Base-by-base conservation (phyloP, 1,140 invertebrate genomes). In the Pseudomyrmex cubaensis region DNA sequence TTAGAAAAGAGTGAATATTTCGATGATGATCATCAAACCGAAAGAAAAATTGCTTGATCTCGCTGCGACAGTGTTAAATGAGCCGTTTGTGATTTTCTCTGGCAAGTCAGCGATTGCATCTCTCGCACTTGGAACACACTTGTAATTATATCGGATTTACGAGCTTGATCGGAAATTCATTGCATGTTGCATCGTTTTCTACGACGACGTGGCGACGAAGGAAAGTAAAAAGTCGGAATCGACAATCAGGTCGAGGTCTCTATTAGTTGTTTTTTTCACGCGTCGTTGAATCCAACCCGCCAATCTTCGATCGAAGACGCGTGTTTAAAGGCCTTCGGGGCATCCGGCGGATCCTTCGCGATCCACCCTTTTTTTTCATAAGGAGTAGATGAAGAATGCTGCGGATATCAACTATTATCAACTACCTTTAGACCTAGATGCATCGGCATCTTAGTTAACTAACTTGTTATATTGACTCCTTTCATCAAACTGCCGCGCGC, bases 1-100 rank as follows among this genome's bases (percentile, higher is more conserved):
- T 44, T 50, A 61, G 86, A 72, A 44, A 73, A 88, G 48, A 88
- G 76, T 87, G 83, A 87, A 88, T 75, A 74, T 67, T 69, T 44
- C 35, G 48, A 61, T 73, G 13, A 2, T 3, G 9, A 57, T 69
- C 22, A 44, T 46, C 25, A 22, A 4, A 15, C 17, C 7, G 0
- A 8, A n/a, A 67, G 2, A 44, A n/a, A 57, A 48, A 56, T 56
- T 44, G 20, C 13, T 67, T 50, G 15, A 66, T 83, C 54, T n/a
- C 17, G 2, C 22, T 44, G 13, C 44, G 46, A 46, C 15, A 15
- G 8, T 10, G 62, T 44, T 13, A n/a, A 48, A 17, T 5, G 67
- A 50, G 52, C 46, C 48, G 59, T 82, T 35, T 20, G 35, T 67
- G 67, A 73, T 82, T 73, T 67, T n/a, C 48, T 46, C 22, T 44